These are phyloP conservation scores for Adelges cooleyi DNA, from an alignment of 1,140 invertebrate genomes.

Conservation along the genomic window DNA sequence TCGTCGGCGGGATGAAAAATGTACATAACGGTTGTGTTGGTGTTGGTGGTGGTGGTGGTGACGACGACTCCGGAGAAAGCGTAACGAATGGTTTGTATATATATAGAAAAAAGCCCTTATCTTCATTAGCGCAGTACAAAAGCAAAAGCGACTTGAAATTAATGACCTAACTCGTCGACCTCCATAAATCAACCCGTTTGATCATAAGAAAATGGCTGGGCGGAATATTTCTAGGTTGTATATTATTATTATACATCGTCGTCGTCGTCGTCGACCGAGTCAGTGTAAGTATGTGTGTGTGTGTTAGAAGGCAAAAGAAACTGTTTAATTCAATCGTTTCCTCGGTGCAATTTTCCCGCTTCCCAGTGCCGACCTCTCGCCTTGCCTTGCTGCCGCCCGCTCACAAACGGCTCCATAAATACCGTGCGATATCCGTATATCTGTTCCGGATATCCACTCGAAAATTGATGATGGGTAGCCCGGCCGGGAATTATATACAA, in stretches of 20 bases:
- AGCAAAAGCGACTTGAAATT: slow-evolving; percentile 24
- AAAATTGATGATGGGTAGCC: slow-evolving; percentile 15
- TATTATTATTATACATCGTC: neutral
- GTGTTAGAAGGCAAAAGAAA: neutral
- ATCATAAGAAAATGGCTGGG: slow-evolving; percentile 4
- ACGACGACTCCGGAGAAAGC: neutral
- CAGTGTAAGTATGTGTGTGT: neutral
- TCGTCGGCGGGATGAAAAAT: slow-evolving; percentile 5
- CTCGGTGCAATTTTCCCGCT: neutral
- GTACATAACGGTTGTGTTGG: neutral
- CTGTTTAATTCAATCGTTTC: slow-evolving; percentile 27
- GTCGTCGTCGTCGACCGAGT: too few relatives aligned
- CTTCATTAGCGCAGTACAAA: slow-evolving; percentile 13
- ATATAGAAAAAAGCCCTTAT: slow-evolving; percentile 17
- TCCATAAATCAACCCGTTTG: slow-evolving; percentile 24
- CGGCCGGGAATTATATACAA: neutral
- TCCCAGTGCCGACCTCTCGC: too few relatives aligned
- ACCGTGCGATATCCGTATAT: neutral
- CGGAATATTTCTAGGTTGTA: neutral
- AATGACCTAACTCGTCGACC: slow-evolving; percentile 12
- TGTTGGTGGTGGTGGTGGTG: too few relatives aligned
- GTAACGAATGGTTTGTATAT: slow-evolving; percentile 14
- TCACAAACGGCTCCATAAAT: slow-evolving; percentile 3
- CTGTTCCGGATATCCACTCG: slow-evolving; percentile 29
- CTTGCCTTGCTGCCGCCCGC: too few relatives aligned